A percentile compares a stretch with the other conserved stretches of the same genome.
Evolutionary conservation across 1,140 invertebrate species (phyloP).

Genomic region (Elysia chlorotica): DNA sequence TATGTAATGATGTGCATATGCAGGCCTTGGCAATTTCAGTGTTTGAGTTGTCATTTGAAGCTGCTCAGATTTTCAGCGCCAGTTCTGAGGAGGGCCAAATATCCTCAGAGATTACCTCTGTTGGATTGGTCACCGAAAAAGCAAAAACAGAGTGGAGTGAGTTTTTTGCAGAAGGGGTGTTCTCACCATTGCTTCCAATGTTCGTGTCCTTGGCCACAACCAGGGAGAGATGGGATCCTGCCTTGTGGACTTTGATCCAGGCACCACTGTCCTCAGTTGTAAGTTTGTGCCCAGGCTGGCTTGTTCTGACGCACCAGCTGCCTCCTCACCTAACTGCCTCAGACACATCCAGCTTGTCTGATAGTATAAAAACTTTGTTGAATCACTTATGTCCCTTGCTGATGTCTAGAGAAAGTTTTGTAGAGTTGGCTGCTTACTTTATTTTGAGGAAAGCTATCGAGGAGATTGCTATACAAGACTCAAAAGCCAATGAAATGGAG

Average conservation of each 20-base stretch:
- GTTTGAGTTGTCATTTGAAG: background rate
- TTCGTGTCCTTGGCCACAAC: slow-evolving; percentile 43
- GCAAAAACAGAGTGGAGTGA: slow-evolving; percentile 38
- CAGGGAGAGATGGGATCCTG: no score
- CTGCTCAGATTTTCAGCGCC: background rate
- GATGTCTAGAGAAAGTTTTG: slow-evolving; percentile 32
- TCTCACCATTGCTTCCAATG: slow-evolving; percentile 43
- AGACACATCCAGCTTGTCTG: slow-evolving; percentile 50
- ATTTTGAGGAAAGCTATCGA: no score
- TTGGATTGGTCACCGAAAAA: background rate
- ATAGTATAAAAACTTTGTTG: slow-evolving; percentile 54
- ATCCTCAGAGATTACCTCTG: background rate
- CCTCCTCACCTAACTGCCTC: slow-evolving; percentile 47
- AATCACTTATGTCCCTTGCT: slow-evolving; percentile 58
- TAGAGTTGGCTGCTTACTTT: slow-evolving; percentile 55
- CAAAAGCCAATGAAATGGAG: slow-evolving; percentile 20
- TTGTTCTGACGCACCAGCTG: slow-evolving; percentile 50
- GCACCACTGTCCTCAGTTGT: slow-evolving; percentile 36
- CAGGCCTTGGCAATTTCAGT: background rate
- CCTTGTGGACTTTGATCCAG: slow-evolving; percentile 22
- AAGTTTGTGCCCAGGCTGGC: slow-evolving; percentile 36
- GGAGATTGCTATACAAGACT: slow-evolving; percentile 36
- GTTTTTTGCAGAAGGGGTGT: slow-evolving; percentile 58
- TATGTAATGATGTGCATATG: background rate
- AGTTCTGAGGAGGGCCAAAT: background rate